Percentiles rank a stretch among this genome's conserved stretches.
Evolutionary conservation across 2,113 vertebrate genomes (phyloP).

Genomic region (Plestiodon gilberti): DNA sequence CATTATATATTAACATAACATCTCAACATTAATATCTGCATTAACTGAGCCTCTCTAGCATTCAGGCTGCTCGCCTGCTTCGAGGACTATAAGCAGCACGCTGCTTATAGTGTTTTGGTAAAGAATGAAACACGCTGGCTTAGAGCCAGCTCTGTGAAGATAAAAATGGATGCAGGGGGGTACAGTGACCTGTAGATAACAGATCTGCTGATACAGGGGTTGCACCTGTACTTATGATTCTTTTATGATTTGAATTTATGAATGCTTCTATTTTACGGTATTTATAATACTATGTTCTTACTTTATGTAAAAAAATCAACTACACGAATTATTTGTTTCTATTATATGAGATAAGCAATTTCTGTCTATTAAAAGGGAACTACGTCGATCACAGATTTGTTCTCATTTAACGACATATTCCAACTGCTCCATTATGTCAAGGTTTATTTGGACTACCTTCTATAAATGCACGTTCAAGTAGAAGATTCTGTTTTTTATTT

Average conservation of each 20-base stretch:
- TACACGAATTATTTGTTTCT: background rate
- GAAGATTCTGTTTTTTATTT: background rate
- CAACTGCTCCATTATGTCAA: background rate
- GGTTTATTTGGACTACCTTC: fast-evolving
- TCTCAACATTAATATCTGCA: no score
- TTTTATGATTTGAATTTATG: background rate
- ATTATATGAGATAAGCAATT: background rate
- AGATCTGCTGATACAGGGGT: no score
- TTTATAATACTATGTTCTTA: background rate
- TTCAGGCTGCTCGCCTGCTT: no score
- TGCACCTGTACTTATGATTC: background rate
- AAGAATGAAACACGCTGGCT: no score
- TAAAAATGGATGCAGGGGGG: no score
- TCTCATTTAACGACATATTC: background rate
- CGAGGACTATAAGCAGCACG: no score
- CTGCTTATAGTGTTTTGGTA: no score
- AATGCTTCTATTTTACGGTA: background rate
- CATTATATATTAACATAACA: no score
- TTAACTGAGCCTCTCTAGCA: no score
- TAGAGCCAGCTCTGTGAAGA: no score
- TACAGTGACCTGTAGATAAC: no score
- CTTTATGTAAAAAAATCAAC: background rate
- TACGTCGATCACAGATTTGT: background rate
- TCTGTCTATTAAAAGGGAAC: background rate
- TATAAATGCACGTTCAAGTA: background rate